phyloP scores from a whole-genome alignment of 2,797 vertebrate species.

The Amblyopsis hoosieri region DNA sequence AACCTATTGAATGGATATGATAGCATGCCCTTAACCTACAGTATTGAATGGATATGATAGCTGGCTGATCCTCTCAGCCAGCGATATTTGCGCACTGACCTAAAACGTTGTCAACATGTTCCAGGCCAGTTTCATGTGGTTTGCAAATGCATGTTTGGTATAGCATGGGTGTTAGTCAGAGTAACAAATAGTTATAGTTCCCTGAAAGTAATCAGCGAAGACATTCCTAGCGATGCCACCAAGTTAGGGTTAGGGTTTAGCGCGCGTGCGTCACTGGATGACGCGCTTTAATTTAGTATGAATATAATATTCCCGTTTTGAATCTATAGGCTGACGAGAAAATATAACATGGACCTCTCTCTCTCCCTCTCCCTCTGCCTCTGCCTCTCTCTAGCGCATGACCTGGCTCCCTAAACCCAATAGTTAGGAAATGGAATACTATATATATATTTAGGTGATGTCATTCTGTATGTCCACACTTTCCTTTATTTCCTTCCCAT shows the following conservation, averaged over 20 bases:
- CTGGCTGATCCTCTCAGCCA: neutral
- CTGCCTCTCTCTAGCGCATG: conserved; percentile 6
- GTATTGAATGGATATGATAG: neutral
- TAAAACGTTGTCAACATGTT: conserved; percentile 11
- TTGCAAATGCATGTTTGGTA: conserved; percentile 19
- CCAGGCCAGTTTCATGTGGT: neutral
- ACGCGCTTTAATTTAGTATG: conserved; percentile 5
- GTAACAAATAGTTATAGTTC: conserved; percentile 24
- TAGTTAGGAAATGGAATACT: neutral
- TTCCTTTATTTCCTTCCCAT: conserved; percentile 24
- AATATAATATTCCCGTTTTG: conserved; percentile 9
- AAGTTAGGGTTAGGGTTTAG: conserved; percentile 8
- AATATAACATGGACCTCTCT: conserved; percentile 1
- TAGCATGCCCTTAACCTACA: conserved; percentile 11
- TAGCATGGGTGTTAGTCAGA: conserved; percentile 24
- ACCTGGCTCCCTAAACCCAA: conserved; percentile 13
- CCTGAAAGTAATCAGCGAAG: conserved; percentile 24
- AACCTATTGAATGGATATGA: neutral
- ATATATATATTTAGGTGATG: neutral
- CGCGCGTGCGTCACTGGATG: conserved; percentile 4
- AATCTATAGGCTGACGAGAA: conserved; percentile 21
- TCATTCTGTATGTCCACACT: conserved; percentile 1
- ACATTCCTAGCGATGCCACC: conserved; percentile 6
- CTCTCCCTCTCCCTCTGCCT: conserved; percentile 1
- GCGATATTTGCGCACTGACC: conserved; percentile 11